A percentile compares a stretch with the other conserved stretches of the same genome.
These are phyloP conservation scores for Merodon equestris DNA, from an alignment of 2,888 invertebrate genomes.

Conservation along the genomic window DNA sequence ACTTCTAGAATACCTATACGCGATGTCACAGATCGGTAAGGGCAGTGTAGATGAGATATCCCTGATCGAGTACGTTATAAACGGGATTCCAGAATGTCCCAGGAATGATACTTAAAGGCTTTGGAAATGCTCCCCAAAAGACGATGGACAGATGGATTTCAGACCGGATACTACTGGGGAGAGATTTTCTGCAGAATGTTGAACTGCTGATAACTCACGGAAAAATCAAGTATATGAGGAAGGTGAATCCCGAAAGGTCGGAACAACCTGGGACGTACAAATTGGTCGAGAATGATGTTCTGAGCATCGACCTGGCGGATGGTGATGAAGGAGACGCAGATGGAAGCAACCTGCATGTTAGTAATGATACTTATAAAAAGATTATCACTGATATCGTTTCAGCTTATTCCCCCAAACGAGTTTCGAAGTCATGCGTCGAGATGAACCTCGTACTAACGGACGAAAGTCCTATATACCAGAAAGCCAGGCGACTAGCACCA, in stretches of 20 bases:
- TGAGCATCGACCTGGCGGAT: background rate
- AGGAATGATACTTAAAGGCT: conserved; percentile 17
- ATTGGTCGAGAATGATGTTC: conserved; percentile 20
- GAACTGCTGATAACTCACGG: conserved; percentile 20
- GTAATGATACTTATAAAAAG: conserved; percentile 58
- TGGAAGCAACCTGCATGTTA: conserved; percentile 61
- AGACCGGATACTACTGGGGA: conserved; percentile 18
- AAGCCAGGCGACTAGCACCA: conserved; percentile 1
- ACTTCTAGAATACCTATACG: conserved; percentile 30
- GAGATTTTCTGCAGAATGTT: conserved; percentile 23
- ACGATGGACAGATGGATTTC: conserved; percentile 22
- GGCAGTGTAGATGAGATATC: conserved; percentile 6
- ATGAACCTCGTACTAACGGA: background rate
- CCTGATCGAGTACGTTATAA: conserved; percentile 3
- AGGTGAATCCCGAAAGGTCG: background rate
- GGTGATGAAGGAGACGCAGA: background rate
- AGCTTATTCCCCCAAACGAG: conserved; percentile 5
- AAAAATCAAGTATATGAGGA: conserved; percentile 8
- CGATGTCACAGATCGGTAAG: conserved; percentile 32
- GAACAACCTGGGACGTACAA: background rate
- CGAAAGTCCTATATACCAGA: background rate
- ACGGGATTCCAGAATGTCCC: background rate
- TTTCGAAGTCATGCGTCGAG: no score
- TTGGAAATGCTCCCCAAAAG: conserved; percentile 11
- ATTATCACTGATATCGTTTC: background rate